phyloP scores from a whole-genome alignment of 1,140 invertebrate genomes.

The Aphidius ervi region DNA sequence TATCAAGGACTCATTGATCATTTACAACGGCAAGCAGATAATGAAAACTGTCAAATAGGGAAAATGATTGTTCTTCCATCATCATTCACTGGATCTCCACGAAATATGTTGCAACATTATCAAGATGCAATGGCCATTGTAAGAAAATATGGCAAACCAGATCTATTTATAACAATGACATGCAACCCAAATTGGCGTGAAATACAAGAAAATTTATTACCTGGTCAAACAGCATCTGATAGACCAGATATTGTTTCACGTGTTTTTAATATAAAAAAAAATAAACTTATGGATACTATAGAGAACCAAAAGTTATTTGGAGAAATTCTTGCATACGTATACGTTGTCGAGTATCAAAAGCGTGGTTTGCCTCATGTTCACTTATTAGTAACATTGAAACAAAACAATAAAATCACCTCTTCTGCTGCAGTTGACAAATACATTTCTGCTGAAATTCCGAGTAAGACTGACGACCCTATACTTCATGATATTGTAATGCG shows the following conservation, averaged over 20 bases:
- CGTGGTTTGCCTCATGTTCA: constrained; percentile 53
- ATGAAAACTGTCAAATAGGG: not conserved
- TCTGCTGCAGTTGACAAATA: constrained; percentile 32
- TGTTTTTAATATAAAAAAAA: not conserved
- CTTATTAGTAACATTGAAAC: constrained; percentile 30
- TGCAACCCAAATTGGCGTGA: too few species aligned
- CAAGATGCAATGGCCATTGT: too few species aligned
- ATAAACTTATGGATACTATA: not conserved
- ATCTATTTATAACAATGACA: too few species aligned
- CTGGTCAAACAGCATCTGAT: too few species aligned
- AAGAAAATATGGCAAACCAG: too few species aligned
- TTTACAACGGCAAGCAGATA: not conserved
- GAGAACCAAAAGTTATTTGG: not conserved
- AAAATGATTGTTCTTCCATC: constrained; percentile 8
- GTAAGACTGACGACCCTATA: constrained; percentile 39
- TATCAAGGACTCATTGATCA: constrained; percentile 6
- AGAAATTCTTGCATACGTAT: constrained; percentile 1
- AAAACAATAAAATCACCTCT: constrained; percentile 15
- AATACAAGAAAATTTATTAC: too few species aligned
- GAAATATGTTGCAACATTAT: too few species aligned
- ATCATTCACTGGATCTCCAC: constrained; percentile 9
- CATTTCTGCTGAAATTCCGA: constrained; percentile 54
- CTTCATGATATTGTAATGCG: constrained; percentile 36
- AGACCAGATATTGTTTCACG: not conserved
- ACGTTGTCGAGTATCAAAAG: constrained; percentile 40